These are phyloP conservation scores for Microplitis demolitor DNA, from an alignment of 1,140 invertebrate genomes.

Conservation along the genomic window DNA sequence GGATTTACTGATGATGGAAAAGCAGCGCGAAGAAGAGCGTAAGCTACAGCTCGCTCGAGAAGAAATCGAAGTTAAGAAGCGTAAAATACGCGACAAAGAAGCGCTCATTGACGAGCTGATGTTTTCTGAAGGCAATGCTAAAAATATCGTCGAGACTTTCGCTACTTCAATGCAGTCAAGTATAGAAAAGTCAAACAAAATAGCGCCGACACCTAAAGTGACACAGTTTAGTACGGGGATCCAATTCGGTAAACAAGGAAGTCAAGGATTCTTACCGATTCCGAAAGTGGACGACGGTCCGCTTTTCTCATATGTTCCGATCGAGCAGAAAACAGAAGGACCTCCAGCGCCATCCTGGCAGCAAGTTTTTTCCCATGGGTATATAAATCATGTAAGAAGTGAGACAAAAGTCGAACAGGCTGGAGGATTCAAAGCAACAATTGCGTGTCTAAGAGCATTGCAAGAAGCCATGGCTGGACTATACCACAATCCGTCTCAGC, in stretches of 20 bases:
- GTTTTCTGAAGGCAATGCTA: slow-evolving; percentile 87
- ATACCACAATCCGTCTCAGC: slow-evolving; percentile 64
- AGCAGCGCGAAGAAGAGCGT: slow-evolving; percentile 70
- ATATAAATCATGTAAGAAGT: slow-evolving; percentile 74
- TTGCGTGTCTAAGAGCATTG: slow-evolving; percentile 86
- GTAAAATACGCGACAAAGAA: slow-evolving; percentile 85
- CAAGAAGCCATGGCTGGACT: slow-evolving; percentile 89
- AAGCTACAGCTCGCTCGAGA: slow-evolving; percentile 67
- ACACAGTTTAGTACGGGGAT: slow-evolving; percentile 83
- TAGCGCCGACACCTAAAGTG: slow-evolving; percentile 55
- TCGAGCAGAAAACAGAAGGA: slow-evolving; percentile 69
- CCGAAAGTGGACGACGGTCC: slow-evolving; percentile 78
- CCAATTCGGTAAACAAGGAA: slow-evolving; percentile 69
- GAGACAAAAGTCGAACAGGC: slow-evolving; percentile 79
- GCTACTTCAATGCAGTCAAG: slow-evolving; percentile 70
- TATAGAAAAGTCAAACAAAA: slow-evolving; percentile 68
- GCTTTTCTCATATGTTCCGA: slow-evolving; percentile 72
- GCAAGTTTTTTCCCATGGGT: slow-evolving; percentile 73
- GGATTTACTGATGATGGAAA: slow-evolving; percentile 85
- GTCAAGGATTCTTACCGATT: slow-evolving; percentile 66
- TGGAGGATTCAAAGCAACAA: slow-evolving; percentile 82
- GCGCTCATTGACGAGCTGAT: slow-evolving; percentile 92
- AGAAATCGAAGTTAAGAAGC: slow-evolving; percentile 79
- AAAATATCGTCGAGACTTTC: slow-evolving; percentile 85
- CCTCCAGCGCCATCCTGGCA: slow-evolving; percentile 71